These are phyloP conservation scores for Beaufortia kweichowensis DNA, from an alignment of 2,113 vertebrate genomes.

Conservation along the genomic window DNA sequence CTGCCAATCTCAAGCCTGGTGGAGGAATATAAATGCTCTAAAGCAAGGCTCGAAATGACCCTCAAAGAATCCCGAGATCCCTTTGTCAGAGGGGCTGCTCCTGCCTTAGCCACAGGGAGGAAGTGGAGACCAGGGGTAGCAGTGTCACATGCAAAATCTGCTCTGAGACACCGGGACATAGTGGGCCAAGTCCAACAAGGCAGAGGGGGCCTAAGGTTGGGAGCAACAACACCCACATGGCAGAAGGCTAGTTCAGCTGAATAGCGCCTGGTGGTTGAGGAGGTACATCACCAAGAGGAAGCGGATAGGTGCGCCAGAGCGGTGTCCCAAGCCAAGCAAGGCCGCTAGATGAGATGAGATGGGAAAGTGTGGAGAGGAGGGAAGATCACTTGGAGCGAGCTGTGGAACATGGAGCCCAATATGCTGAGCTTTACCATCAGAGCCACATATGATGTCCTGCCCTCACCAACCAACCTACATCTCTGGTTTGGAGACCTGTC, in stretches of 20 bases:
- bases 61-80: too few species aligned
- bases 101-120: too few species aligned
- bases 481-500: too few species aligned
- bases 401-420: neutral
- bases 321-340: neutral
- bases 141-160: slow-evolving; percentile 3
- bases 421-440: too few species aligned
- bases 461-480: too few species aligned
- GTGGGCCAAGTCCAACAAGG: slow-evolving; percentile 11
- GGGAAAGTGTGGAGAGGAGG: neutral
- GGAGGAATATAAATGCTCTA: neutral
- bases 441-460: too few species aligned
- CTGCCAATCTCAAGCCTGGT: too few species aligned
- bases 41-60: neutral
- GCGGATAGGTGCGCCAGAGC: slow-evolving; percentile 13
- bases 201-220: neutral
- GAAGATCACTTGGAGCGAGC: neutral
- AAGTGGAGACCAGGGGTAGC: too few species aligned
- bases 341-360: neutral
- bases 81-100: too few species aligned
- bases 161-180: neutral
- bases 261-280: neutral
- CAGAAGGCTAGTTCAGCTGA: too few species aligned
- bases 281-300: neutral
- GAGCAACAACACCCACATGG: neutral